phyloP scores from a whole-genome alignment of 2,797 vertebrate genomes.

The Bothrops alternatus region DNA sequence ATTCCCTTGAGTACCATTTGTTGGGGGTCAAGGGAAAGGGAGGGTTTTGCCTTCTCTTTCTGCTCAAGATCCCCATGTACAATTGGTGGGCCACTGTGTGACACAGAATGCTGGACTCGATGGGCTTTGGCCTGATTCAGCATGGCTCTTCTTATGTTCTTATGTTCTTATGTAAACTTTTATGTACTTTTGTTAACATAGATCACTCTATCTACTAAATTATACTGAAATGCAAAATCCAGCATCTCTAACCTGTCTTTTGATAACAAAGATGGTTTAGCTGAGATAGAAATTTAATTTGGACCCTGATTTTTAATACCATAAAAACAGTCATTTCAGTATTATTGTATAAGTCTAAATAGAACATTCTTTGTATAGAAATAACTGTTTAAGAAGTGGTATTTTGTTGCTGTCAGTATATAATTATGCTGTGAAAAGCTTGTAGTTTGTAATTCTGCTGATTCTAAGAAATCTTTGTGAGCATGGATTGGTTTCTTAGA shows the following conservation, averaged over 20 bases:
- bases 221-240: not conserved
- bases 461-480: not conserved
- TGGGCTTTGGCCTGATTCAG: no score
- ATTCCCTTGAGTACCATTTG: no score
- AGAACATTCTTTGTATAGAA: not conserved
- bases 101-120: no score
- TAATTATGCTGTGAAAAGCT: not conserved
- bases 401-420: not conserved
- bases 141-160: no score
- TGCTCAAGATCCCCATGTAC: no score
- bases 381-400: not conserved
- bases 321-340: not conserved
- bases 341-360: not conserved
- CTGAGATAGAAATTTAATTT: not conserved
- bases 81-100: no score
- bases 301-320: not conserved
- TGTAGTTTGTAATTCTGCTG: not conserved
- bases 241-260: not conserved
- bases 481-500: not conserved
- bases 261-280: not conserved
- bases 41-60: no score
- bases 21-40: no score
- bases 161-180: no score
- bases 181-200: no score
- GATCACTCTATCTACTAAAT: no score